Conservation (phyloP, 1,140 invertebrate species). For the Myzus persicae region DNA sequence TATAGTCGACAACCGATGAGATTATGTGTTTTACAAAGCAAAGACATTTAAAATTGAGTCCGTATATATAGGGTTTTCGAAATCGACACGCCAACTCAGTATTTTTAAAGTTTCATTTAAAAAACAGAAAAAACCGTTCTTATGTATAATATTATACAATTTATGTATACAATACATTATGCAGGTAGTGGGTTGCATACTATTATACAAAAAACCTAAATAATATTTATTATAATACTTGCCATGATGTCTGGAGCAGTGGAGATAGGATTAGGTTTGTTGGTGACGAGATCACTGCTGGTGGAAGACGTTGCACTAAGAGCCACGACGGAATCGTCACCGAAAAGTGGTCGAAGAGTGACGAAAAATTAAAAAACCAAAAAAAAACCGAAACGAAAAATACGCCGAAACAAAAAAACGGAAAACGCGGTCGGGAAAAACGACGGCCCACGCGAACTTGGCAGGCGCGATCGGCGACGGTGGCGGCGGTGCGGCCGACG, state of each 20-base stretch:
- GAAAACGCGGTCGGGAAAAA: neutral
- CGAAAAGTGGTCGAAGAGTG: neutral
- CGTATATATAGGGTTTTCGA: neutral
- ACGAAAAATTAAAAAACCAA: neutral
- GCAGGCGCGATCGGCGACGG: neutral
- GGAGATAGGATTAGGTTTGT: no score
- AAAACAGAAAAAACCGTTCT: no score
- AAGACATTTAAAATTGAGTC: neutral
- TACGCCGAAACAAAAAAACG: neutral
- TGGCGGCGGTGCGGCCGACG: conserved; percentile 2
- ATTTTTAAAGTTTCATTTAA: no score
- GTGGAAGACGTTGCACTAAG: neutral
- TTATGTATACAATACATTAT: no score
- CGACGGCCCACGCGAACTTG: neutral
- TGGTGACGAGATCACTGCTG: neutral
- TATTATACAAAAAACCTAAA: no score
- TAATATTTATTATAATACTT: neutral
- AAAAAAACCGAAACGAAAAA: neutral
- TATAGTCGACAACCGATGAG: no score
- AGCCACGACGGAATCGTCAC: neutral
- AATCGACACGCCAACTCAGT: neutral
- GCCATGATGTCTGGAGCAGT: neutral
- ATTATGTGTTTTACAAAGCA: neutral
- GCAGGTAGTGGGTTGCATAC: no score
- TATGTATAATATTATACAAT: neutral